Evolutionary conservation across 2,797 vertebrate species (phyloP).

Genomic region (Fratercula arctica): DNA sequence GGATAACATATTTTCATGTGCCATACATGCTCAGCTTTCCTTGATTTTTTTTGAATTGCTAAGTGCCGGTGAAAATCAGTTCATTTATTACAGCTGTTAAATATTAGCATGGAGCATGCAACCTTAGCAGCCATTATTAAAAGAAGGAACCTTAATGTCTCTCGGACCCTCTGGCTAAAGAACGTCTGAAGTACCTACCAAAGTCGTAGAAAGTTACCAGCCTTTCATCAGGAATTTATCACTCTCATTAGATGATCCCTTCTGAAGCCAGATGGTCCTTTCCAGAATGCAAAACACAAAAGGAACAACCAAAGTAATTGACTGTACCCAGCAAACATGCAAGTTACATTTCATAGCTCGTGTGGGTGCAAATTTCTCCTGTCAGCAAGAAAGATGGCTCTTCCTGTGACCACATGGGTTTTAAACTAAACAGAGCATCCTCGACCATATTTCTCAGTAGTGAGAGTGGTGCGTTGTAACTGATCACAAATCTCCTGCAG

Average conservation of each 20-base stretch:
- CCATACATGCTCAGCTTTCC: accelerated
- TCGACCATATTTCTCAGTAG: background rate
- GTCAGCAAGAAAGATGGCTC: background rate
- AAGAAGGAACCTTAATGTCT: background rate
- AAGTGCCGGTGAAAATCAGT: background rate
- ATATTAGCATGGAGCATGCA: background rate
- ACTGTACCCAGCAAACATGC: background rate
- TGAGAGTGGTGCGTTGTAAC: background rate
- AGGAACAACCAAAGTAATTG: background rate
- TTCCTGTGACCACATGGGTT: background rate
- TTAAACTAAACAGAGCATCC: background rate
- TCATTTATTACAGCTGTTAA: background rate
- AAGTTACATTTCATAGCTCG: background rate
- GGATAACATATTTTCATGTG: background rate
- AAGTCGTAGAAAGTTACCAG: background rate
- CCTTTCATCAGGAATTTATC: background rate
- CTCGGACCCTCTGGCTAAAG: background rate
- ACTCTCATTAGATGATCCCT: background rate
- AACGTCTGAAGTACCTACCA: background rate
- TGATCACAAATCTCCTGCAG: background rate
- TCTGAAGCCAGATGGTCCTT: background rate
- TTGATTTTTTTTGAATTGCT: background rate
- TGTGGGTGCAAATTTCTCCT: background rate
- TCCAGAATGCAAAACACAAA: background rate
- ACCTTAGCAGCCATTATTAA: background rate